Percentiles rank a stretch among this genome's conserved stretches.
These are phyloP conservation scores for Sebastiscus tertius DNA, from an alignment of 2,797 vertebrate genomes.

Conservation along the genomic window DNA sequence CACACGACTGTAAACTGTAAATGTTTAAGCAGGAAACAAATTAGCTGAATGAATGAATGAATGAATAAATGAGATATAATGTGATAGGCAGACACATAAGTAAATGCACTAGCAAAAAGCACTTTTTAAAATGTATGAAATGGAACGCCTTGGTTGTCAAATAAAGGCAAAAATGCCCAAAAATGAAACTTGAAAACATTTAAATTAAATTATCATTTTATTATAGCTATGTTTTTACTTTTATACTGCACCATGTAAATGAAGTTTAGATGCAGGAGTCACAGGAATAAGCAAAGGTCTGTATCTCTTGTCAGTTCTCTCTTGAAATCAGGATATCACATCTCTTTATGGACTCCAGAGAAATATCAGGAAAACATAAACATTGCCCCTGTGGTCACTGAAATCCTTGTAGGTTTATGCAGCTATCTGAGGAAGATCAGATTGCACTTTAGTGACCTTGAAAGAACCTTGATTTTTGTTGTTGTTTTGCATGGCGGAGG, in stretches of 20 bases:
- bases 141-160: too few species aligned
- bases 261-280: neutral
- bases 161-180: too few species aligned
- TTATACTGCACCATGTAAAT: neutral
- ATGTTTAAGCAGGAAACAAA: neutral
- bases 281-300: neutral
- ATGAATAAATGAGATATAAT: neutral
- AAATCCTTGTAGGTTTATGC: neutral
- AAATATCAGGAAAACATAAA: neutral
- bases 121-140: neutral
- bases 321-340: neutral
- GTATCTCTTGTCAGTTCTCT: neutral
- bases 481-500: too few species aligned
- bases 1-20: neutral
- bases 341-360: neutral
- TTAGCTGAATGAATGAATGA: too few species aligned
- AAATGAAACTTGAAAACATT: too few species aligned
- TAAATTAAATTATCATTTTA: too few species aligned
- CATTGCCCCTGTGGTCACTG: neutral
- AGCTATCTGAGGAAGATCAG: neutral
- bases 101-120: neutral
- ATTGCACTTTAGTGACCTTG: neutral
- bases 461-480: too few species aligned
- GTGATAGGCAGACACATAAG: neutral
- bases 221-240: neutral